Conservation (phyloP, 2,888 invertebrate genomes). For the Eristalinus aeneus region DNA sequence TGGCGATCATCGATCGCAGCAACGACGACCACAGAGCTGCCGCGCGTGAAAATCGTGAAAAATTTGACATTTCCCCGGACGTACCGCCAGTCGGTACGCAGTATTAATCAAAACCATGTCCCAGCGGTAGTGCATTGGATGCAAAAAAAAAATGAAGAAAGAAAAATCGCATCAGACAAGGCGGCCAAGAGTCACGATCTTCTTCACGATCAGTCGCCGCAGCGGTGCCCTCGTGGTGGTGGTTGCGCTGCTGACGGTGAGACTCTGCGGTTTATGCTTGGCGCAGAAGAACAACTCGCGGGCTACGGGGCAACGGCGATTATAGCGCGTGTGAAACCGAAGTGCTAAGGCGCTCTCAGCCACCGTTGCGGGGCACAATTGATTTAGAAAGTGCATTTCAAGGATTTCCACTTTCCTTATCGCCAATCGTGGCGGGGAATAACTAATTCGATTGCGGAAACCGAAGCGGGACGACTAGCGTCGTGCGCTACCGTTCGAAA, state of each 20-base stretch:
- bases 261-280: conserved; percentile 38
- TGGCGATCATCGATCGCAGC: not conserved
- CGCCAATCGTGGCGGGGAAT: conserved; percentile 43
- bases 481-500: conserved; percentile 26
- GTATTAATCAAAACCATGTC: conserved; percentile 65
- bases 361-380: conserved; percentile 28
- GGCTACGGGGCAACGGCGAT: not conserved
- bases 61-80: conserved; percentile 58
- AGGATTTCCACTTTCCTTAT: conserved; percentile 61
- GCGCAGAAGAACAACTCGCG: conserved; percentile 7
- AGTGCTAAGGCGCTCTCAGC: conserved; percentile 25
- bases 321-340: conserved; percentile 56
- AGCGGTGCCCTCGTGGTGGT: not conserved
- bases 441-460: conserved; percentile 57
- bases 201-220: conserved; percentile 35
- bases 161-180: conserved; percentile 46
- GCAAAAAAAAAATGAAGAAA: not conserved
- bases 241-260: conserved; percentile 12
- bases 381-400: conserved; percentile 66
- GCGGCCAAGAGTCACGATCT: conserved; percentile 63
- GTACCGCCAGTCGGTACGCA: conserved; percentile 43
- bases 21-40: not conserved
- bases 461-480: not conserved
- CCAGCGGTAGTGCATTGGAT: conserved; percentile 6
- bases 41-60: conserved; percentile 57